Evolutionary conservation across 2,113 vertebrate species (phyloP).

Genomic region (Microtus pennsylvanicus): DNA sequence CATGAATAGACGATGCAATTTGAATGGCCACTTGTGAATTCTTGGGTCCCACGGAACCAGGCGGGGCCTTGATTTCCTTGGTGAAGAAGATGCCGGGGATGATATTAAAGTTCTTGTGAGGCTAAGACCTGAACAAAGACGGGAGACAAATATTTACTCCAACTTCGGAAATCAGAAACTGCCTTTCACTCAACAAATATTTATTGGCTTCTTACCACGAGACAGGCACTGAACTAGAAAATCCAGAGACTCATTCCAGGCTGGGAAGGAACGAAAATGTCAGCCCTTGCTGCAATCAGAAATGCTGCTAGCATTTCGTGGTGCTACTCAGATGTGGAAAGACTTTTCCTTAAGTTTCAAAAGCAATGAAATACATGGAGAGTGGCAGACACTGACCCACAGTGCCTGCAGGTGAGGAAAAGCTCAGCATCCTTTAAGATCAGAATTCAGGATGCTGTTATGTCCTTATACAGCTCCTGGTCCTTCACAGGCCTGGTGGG

Average conservation of each 20-base stretch:
- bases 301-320: background rate
- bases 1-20: background rate
- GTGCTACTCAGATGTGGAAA: background rate
- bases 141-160: slow-evolving; percentile 31
- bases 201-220: slow-evolving; percentile 15
- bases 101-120: slow-evolving; percentile 1
- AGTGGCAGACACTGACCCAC: background rate
- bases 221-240: background rate
- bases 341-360: slow-evolving; percentile 29
- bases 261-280: background rate
- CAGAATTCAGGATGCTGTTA: background rate
- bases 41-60: background rate
- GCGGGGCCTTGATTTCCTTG: background rate
- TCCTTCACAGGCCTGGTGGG: background rate
- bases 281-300: background rate
- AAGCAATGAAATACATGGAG: background rate
- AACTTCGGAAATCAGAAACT: slow-evolving; percentile 53
- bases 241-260: background rate
- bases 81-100: background rate
- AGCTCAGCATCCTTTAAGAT: background rate
- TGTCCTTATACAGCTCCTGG: background rate
- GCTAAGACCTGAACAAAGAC: slow-evolving; percentile 41
- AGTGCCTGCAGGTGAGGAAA: background rate
- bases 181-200: slow-evolving; percentile 21
- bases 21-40: background rate